Evolutionary conservation across 2,797 vertebrate genomes (phyloP), one percentile per base, ranked within the genome.

Genomic region (Prunella strophiata): DNA sequence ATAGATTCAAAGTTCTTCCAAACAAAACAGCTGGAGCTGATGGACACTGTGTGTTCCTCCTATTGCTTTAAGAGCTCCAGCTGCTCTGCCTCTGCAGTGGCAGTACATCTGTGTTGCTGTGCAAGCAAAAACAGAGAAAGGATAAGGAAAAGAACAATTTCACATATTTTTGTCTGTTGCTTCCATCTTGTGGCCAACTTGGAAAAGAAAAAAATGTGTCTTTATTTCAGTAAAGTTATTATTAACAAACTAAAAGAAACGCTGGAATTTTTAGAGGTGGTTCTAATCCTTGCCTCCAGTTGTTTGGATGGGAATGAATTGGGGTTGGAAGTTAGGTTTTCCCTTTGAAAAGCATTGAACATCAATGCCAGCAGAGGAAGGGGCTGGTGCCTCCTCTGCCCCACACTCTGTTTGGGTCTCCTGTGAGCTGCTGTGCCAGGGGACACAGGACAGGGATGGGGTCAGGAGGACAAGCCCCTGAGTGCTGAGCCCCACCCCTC

Each of bases 111-210:
- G 71, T 81, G 59, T 52, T 82, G 50, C 40, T 62, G 29, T 48
- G 58, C 32, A 68, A 70, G 67, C 21, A 52, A 65, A 91, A 25
- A 0, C 30, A 54, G 34, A 54, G 65, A 80, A 85, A 47, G 6
- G 15, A 38, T 63, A 57, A 73, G 47, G 30, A 45, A 59, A 57
- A 67, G 13, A 57, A 29, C 22, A 11, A 10, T 76, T 62, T 30
- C 38, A 72, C 40, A 70, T 70, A 96, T 55, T 93, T 96, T 94
- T 96, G 96, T 96, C 89, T 94, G 91, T 97, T 98, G 97, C 97
- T 97, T 96, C 98, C 98, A 97, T 76, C 98, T 98, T 96, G 97
- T 98, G 98, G 98, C 91, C 96, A 89, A 48, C 34, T 30, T 1
- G 1, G 54, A 89, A 82, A 91, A 91, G 38, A 76, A 82, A 82